Percentiles rank a stretch among this genome's conserved stretches.
These are phyloP conservation scores for Bombus superbus DNA, from an alignment of 1,140 invertebrate species.

Conservation along the genomic window DNA sequence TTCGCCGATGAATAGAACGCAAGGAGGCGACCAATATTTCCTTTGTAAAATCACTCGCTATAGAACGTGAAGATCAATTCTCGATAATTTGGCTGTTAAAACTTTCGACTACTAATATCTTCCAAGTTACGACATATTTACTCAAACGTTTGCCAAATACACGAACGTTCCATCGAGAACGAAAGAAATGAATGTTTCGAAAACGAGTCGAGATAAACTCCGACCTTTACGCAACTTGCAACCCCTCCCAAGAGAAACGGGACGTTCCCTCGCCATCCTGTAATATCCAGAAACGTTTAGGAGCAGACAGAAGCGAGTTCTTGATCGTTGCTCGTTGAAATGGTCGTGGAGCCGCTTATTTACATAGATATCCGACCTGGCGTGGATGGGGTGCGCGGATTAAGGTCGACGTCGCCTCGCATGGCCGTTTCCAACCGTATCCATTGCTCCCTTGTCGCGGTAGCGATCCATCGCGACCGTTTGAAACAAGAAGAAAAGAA, in stretches of 20 bases:
- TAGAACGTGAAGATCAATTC: too few relatives aligned
- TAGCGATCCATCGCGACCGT: neutral
- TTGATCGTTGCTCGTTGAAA: neutral
- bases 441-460: slow-evolving; percentile 15
- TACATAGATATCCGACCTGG: slow-evolving; percentile 19
- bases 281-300: neutral
- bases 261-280: neutral
- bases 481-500: neutral
- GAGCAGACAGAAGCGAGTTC: neutral
- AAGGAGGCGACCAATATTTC: neutral
- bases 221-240: neutral
- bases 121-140: too few relatives aligned
- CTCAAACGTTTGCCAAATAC: too few relatives aligned
- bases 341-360: slow-evolving; percentile 13
- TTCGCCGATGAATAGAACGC: neutral
- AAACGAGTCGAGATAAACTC: neutral
- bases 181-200: neutral
- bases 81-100: too few relatives aligned
- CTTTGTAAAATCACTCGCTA: neutral
- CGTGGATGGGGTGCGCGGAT: neutral
- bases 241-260: neutral
- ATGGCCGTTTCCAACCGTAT: neutral
- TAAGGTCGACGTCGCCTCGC: slow-evolving; percentile 21
- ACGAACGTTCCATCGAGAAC: neutral
- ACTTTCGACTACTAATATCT: too few relatives aligned